Evolutionary conservation across 2,797 vertebrate species (phyloP), one percentile per base, ranked within the genome.

Genomic region (Lithobates sylvaticus): DNA sequence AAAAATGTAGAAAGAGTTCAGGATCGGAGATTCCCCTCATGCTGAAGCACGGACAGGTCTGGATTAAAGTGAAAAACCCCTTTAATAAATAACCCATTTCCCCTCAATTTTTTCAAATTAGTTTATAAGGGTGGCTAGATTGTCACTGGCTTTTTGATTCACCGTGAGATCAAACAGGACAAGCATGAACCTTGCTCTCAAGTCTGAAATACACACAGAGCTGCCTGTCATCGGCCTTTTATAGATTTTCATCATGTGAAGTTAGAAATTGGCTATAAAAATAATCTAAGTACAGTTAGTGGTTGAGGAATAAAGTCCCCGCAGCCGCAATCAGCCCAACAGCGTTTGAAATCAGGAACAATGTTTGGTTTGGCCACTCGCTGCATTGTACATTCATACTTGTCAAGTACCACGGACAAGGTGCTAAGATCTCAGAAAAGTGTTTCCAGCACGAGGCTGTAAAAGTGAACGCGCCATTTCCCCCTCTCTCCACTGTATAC

Each of bases 371-470:
- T 81, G 79, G 79, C 79, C 79, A 12, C 47, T 8, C 21, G 23
- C 69, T 39, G 68, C 68, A 39, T 81, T 81, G 42, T 81, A n/a
- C 79, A 81, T 81, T 81, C 79, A 58, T 70, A 61, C 67, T 61
- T 69, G 7, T 36, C 79, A 71, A 84, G 72, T 76, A 76, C 73
- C 64, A 67, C 29, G 44, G 47, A 76, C 64, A 36, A 84, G 82
- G 82, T 84, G 73, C 73, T 84, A 84, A 84, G 82, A 84, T 68
- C 73, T 84, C 26, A 67, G 68, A 27, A 76, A 76, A 76, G 82
- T 84, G 82, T 65, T 84, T 76, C 29, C 36, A 84, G 82, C 82
- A 84, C 65, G 64, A 39, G 82, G 82, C 74, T 13, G 64, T 76
- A 84, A 84, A 84, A 76, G 64, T 16, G 27, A 68, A 68, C 13